A percentile compares a stretch with the other conserved stretches of the same genome.
phyloP scores from a whole-genome alignment of 1,140 invertebrate species.

The Drosophila saltans region DNA sequence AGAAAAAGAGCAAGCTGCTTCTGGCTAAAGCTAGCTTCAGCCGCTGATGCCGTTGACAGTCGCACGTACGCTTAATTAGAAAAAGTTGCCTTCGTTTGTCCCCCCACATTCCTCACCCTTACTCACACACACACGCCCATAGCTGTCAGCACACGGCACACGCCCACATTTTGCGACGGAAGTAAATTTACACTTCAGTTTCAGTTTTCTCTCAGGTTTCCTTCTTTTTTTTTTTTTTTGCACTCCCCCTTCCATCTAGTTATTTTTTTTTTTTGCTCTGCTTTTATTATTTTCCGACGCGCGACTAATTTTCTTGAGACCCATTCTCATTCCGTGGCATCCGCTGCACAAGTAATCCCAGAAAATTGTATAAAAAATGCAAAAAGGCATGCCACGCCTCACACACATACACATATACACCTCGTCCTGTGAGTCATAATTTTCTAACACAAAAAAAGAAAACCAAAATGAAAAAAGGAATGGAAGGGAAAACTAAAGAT shows the following conservation, averaged over 20 bases:
- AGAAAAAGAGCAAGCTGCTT: slow-evolving; percentile 48
- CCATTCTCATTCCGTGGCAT: slow-evolving; percentile 26
- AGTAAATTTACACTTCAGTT: slow-evolving; percentile 77
- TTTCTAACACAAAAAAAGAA: slow-evolving; percentile 52
- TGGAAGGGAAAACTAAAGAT: slow-evolving; percentile 2
- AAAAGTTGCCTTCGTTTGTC: slow-evolving; percentile 58
- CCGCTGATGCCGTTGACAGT: slow-evolving; percentile 71
- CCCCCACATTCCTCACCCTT: not conserved
- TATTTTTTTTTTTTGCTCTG: slow-evolving; percentile 28
- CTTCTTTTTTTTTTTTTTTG: not conserved
- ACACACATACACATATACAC: slow-evolving; percentile 21
- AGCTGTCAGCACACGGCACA: slow-evolving; percentile 51
- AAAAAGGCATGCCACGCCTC: slow-evolving; percentile 25
- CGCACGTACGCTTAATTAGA: slow-evolving; percentile 80
- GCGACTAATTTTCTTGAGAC: slow-evolving; percentile 73
- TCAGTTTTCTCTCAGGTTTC: slow-evolving; percentile 28
- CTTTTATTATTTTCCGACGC: slow-evolving; percentile 75
- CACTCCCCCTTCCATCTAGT: too few relatives aligned
- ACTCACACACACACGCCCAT: slow-evolving; percentile 11
- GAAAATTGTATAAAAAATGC: slow-evolving; percentile 67
- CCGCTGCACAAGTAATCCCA: slow-evolving; percentile 48
- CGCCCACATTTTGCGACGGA: slow-evolving; percentile 69
- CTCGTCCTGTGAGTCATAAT: slow-evolving; percentile 42
- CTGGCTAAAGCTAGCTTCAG: slow-evolving; percentile 24
- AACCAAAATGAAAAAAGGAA: not conserved